phyloP scores from a whole-genome alignment of 2,888 invertebrate species.

The Spicauda simplicius region DNA sequence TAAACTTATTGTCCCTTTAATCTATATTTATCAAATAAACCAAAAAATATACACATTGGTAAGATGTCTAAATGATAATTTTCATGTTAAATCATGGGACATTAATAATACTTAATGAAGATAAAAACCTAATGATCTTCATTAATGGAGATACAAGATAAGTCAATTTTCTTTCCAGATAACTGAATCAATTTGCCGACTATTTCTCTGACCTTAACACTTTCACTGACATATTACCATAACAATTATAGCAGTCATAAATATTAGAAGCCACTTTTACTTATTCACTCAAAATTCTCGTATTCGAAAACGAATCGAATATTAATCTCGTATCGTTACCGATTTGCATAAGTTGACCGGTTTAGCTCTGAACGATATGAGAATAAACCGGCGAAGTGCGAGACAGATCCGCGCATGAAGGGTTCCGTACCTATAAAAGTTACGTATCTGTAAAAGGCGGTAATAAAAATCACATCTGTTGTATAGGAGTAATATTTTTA shows the following conservation, averaged over 20 bases:
- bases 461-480: too few relatives aligned
- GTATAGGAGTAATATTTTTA: too few relatives aligned
- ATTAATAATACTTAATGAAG: neutral
- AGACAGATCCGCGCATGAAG: too few relatives aligned
- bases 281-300: slow-evolving; percentile 38
- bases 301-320: slow-evolving; percentile 40
- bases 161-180: slow-evolving; percentile 16
- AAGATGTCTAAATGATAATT: too few relatives aligned
- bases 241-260: slow-evolving; percentile 40
- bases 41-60: too few relatives aligned
- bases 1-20: too few relatives aligned
- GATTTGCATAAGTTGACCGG: slow-evolving; percentile 45
- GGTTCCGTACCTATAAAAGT: too few relatives aligned
- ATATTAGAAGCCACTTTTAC: slow-evolving; percentile 41
- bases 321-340: slow-evolving; percentile 36
- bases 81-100: too few relatives aligned
- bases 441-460: too few relatives aligned
- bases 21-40: too few relatives aligned
- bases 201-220: slow-evolving; percentile 26
- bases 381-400: too few relatives aligned
- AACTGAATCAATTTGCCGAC: slow-evolving; percentile 9
- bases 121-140: neutral
- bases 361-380: slow-evolving; percentile 30
- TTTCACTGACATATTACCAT: slow-evolving; percentile 38
- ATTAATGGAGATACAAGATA: neutral